Evolutionary conservation across 2,888 invertebrate species (phyloP).

Genomic region (Acanthopleura granulata): DNA sequence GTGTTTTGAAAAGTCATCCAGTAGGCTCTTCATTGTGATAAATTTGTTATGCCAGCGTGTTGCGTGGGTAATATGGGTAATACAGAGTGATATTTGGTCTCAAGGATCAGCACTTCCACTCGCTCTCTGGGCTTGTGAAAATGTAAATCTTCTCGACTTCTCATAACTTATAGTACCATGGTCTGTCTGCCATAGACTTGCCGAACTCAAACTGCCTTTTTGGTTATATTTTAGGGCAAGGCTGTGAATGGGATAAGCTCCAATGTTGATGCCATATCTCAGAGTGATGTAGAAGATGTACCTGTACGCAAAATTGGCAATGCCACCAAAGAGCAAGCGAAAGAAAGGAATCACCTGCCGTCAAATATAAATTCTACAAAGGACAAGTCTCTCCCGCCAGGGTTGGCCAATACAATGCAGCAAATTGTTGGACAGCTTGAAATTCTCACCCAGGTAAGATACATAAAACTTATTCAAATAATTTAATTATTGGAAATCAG

Average conservation of each 20-base stretch:
- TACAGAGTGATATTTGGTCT: too few relatives aligned
- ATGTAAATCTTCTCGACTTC: too few relatives aligned
- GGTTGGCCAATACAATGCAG: constrained; percentile 64
- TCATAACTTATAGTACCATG: too few relatives aligned
- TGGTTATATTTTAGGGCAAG: not conserved
- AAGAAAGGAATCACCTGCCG: constrained; percentile 16
- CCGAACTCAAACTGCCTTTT: not conserved
- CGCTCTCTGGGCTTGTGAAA: too few relatives aligned
- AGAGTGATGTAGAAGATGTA: too few relatives aligned
- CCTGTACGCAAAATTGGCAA: not conserved
- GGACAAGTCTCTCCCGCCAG: constrained; percentile 50
- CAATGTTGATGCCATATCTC: not conserved
- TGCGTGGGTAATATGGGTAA: too few relatives aligned
- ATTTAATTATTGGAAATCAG: too few relatives aligned
- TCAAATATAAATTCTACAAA: constrained; percentile 29
- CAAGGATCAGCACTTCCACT: too few relatives aligned
- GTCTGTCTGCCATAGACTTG: too few relatives aligned
- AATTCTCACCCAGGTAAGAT: constrained; percentile 67
- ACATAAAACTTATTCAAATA: not conserved
- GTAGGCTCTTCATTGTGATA: too few relatives aligned
- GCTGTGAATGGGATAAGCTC: not conserved
- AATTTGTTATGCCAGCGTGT: too few relatives aligned
- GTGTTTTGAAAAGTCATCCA: too few relatives aligned
- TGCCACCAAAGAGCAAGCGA: not conserved
- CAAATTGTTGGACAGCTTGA: constrained; percentile 69